Conservation (phyloP, 2,113 vertebrate genomes). For the Pachypanchax playfairii region DNA sequence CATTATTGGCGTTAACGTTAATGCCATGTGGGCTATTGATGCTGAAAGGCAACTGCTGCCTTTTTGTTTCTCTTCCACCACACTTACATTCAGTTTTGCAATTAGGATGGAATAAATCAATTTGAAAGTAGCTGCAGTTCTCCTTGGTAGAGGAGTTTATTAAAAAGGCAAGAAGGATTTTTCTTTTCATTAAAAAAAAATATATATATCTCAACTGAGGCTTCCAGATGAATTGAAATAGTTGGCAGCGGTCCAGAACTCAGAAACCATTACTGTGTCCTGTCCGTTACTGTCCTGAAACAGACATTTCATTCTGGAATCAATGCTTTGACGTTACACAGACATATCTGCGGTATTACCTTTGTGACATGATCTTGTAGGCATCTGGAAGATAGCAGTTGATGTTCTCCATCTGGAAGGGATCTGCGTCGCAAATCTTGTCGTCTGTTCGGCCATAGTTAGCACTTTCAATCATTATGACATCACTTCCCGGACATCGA, state of each 20-base stretch:
- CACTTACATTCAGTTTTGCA: constrained; percentile 30
- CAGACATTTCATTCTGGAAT: constrained; percentile 8
- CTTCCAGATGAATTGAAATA: constrained; percentile 29
- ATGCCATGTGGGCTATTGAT: constrained; percentile 24
- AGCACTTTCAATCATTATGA: constrained; percentile 98
- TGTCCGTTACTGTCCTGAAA: constrained; percentile 33
- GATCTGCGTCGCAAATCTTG: constrained; percentile 99
- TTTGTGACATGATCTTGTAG: constrained; percentile 99
- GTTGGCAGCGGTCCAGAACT: constrained; percentile 23
- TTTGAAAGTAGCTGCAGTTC: constrained; percentile 15
- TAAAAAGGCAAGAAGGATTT: constrained; percentile 5
- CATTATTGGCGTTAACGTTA: constrained; percentile 5
- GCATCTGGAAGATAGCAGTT: constrained; percentile 99
- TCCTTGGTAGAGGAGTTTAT: constrained; percentile 29
- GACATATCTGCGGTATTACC: constrained; percentile 76
- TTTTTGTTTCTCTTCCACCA: constrained; percentile 14
- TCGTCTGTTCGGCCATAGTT: constrained; percentile 98
- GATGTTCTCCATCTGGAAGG: constrained; percentile 99
- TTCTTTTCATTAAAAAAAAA: constrained; percentile 14
- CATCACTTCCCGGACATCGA: constrained; percentile 97
- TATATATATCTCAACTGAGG: constrained; percentile 18
- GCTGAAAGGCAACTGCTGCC: constrained; percentile 13
- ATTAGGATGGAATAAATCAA: constrained; percentile 31
- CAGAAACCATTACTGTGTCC: neutral
- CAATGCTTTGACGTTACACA: neutral